Conservation (phyloP, 2,888 invertebrate species). For the Fragum fragum region DNA sequence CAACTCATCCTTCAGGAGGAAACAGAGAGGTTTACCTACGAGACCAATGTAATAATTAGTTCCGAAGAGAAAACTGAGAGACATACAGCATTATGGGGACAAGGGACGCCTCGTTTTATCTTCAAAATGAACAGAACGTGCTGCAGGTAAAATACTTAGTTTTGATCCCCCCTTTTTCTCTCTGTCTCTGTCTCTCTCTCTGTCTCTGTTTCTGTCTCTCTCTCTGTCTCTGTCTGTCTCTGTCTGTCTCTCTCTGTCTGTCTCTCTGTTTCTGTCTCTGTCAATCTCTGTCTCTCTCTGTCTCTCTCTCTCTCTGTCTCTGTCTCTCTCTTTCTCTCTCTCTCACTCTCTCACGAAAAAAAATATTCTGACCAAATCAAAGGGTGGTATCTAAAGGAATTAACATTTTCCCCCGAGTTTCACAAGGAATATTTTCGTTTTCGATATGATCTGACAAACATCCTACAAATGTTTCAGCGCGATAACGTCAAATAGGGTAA, state of each 20-base stretch:
- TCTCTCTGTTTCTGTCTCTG: slow-evolving; percentile 14
- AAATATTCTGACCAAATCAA: no score
- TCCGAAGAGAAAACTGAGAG: not conserved
- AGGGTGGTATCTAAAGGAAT: no score
- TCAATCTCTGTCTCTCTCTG: slow-evolving; percentile 17
- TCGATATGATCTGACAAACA: no score
- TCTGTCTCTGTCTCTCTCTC: slow-evolving; percentile 45
- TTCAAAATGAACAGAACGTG: slow-evolving; percentile 20
- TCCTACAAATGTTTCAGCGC: no score
- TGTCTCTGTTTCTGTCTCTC: no score
- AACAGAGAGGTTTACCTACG: no score
- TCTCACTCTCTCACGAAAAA: slow-evolving; percentile 11
- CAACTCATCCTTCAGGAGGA: not conserved
- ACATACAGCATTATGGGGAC: not conserved
- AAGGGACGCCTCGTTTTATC: slow-evolving; percentile 25
- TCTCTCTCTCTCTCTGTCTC: slow-evolving; percentile 1
- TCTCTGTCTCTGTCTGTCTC: slow-evolving; percentile 49
- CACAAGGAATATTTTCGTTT: no score
- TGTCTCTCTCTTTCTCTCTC: slow-evolving; percentile 6
- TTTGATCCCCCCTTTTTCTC: slow-evolving; percentile 36
- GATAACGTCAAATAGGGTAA: no score
- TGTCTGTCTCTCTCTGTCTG: slow-evolving; percentile 31
- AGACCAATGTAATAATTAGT: not conserved
- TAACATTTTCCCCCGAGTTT: no score
- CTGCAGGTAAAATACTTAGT: slow-evolving; percentile 26